Conservation (phyloP, 2,888 invertebrate genomes). For the Aspidiotus rigidus region DNA sequence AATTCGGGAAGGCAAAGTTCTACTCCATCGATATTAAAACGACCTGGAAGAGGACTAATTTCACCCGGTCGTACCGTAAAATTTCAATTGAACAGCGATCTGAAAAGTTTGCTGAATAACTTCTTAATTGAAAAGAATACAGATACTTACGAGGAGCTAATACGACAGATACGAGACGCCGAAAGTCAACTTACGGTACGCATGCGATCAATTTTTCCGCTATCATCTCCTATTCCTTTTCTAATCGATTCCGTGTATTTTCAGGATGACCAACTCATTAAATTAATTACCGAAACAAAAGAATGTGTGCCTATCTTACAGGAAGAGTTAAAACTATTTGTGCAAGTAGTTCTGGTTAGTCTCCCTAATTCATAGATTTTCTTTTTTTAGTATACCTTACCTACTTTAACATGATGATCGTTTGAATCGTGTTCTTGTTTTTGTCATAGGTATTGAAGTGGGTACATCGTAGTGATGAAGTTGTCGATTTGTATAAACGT, state of each 20-base stretch:
- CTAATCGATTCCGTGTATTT: conserved; percentile 37
- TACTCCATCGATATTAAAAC: conserved; percentile 33
- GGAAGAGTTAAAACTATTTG: conserved; percentile 50
- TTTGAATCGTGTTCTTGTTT: conserved; percentile 29
- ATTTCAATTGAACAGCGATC: conserved; percentile 48
- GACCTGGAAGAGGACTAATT: conserved; percentile 18
- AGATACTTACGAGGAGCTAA: conserved; percentile 48
- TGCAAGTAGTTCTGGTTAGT: conserved; percentile 51
- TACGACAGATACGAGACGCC: conserved; percentile 47
- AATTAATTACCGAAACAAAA: conserved; percentile 49
- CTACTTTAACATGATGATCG: not conserved
- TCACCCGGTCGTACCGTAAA: conserved; percentile 43
- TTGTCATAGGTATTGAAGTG: conserved; percentile 47
- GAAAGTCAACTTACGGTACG: conserved; percentile 45
- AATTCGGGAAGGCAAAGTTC: conserved; percentile 22
- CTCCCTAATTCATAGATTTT: not conserved
- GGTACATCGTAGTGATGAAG: conserved; percentile 47
- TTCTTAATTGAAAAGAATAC: conserved; percentile 44
- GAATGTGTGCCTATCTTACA: conserved; percentile 52
- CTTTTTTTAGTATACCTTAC: not conserved
- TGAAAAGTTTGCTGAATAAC: conserved; percentile 46
- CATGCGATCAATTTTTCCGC: conserved; percentile 10
- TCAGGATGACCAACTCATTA: conserved; percentile 51
- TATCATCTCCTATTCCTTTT: conserved; percentile 21
- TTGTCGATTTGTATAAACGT: conserved; percentile 52